Conservation (phyloP, 2,797 vertebrate species). For the Acipenser oxyrinchus region DNA sequence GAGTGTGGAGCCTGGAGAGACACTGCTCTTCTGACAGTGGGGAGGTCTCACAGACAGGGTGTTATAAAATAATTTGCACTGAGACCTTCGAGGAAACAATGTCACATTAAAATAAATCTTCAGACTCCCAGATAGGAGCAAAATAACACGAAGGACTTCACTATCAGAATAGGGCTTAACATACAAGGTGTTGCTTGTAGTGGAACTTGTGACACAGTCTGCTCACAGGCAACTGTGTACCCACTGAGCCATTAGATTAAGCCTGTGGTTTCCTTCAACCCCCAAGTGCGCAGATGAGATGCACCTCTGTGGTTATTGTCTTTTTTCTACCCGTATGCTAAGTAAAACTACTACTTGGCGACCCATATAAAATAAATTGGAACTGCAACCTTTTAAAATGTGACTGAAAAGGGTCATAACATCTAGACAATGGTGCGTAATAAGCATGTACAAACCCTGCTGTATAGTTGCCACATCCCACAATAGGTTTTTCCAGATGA, state of each 20-base stretch:
- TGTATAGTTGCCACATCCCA: conserved; percentile 50
- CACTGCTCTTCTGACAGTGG: not conserved
- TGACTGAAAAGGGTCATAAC: conserved; percentile 22
- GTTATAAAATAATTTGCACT: conserved; percentile 11
- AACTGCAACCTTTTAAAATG: conserved; percentile 5
- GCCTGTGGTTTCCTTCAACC: not conserved
- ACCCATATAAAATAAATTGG: not conserved
- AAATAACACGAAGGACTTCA: not conserved
- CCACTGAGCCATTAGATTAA: not conserved
- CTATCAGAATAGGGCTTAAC: too few relatives aligned
- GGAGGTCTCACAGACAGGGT: not conserved
- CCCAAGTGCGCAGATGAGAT: not conserved
- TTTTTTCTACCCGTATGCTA: too few relatives aligned
- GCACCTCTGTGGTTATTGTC: too few relatives aligned
- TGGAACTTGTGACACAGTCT: too few relatives aligned
- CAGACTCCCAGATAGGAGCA: not conserved
- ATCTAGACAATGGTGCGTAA: conserved; percentile 27
- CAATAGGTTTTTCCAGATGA: conserved; percentile 53
- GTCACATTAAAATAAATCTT: not conserved
- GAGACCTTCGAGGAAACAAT: conserved; percentile 7
- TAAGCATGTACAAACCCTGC: conserved; percentile 42
- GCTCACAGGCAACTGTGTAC: not conserved
- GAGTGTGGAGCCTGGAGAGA: not conserved
- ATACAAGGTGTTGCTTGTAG: too few relatives aligned
- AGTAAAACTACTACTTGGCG: too few relatives aligned